Base-by-base conservation (phyloP, 2,113 vertebrate species). In the Hemibagrus wyckioides region DNA sequence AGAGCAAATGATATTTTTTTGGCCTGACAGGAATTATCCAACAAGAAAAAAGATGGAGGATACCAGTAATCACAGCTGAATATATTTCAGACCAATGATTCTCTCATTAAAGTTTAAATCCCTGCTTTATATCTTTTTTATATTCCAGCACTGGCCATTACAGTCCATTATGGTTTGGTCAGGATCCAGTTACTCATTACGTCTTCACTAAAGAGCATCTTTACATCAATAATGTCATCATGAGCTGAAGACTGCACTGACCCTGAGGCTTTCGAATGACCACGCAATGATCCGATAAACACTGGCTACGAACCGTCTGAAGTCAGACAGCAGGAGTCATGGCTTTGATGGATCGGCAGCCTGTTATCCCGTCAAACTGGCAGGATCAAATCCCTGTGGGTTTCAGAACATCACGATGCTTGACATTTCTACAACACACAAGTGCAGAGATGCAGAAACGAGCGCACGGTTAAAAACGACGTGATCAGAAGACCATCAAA, bases 131-230 rank as follows among this genome's bases (percentile, higher is more conserved):
- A 19, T 79, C 17, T 33, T 77, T 7, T 30, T 41, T 21, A 50
- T 30, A 41, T 65, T 36, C 89, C 89, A 89, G 52, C 71, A 63
- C 77, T 84, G 41, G 56, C 80, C 39, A 59, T 54, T 75, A 63
- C 15, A 86, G n/a, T 79, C 76, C 28, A 81, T 88, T 84, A 85
- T 79, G 65, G 69, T 41, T 33, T 84, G 79, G 86, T 28, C 54
- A 15, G 52, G 15, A 59, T 86, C 67, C 86, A 88, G 33, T 19
- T 36, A 14, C 33, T 33, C 57, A 56, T 84, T 28, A 56, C 28
- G 23, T 56, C 15, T 15, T 50, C 5, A 69, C 13, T 80, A 80
- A 36, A 80, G 23, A 23, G 13, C 48, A 86, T 80, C 76, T 23
- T 69, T 63, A 59, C 11, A 54, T n/a, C 19, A 65, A 11, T 61